Conservation (phyloP, 2,113 vertebrate genomes). For the Dipodomys spectabilis region DNA sequence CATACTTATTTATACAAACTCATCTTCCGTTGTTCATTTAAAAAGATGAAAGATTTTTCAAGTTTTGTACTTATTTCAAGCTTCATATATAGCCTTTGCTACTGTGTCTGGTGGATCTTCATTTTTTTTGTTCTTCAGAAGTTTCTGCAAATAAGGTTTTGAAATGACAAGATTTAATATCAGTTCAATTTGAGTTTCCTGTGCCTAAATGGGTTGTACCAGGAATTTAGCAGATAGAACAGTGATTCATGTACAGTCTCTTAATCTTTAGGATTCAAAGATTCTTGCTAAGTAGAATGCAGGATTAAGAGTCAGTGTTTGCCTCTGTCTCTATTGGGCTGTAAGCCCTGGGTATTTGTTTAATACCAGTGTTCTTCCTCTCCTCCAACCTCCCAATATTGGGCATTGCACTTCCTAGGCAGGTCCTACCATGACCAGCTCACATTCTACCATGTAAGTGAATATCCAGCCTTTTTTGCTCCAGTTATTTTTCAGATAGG, state of each 20-base stretch:
- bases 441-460: too few species aligned
- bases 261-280: neutral
- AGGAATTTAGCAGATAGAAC: slow-evolving; percentile 21
- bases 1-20: neutral
- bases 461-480: too few species aligned
- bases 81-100: neutral
- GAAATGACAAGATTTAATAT: slow-evolving; percentile 46
- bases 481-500: too few species aligned
- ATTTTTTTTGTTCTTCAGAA: neutral
- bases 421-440: too few species aligned
- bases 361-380: too few species aligned
- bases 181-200: slow-evolving; percentile 47
- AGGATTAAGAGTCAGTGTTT: too few species aligned
- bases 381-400: too few species aligned
- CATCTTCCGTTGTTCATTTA: slow-evolving; percentile 19
- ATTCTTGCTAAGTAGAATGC: too few species aligned
- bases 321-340: too few species aligned
- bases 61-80: neutral
- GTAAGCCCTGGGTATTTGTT: too few species aligned
- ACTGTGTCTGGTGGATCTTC: neutral
- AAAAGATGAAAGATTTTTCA: neutral
- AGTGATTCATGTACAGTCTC: neutral
- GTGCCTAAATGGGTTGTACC: slow-evolving; percentile 16
- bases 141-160: neutral
- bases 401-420: too few species aligned